Evolutionary conservation across 92 coral and sea anemone species (phyloP), one percentile per base, ranked within the genome.

Genomic region (Phymanthus crucifer): DNA sequence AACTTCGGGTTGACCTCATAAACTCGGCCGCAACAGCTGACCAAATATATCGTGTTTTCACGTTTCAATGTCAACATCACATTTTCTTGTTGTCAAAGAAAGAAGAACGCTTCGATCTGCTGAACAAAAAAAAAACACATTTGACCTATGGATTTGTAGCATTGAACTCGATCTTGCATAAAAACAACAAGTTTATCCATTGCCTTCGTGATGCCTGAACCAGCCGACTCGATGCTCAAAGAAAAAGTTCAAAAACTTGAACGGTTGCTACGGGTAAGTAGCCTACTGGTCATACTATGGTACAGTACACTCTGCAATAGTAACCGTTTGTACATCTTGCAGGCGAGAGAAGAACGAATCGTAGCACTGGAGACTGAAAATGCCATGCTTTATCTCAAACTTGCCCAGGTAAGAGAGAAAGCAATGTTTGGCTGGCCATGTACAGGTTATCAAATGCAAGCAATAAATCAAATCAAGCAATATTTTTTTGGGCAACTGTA

Each of bases 291-390:
- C n/a, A n/a, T n/a, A n/a, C n/a, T n/a, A n/a, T n/a, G n/a, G n/a
- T n/a, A n/a, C n/a, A n/a, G n/a, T n/a, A n/a, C n/a, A 24, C 31
- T 21, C n/a, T 54, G 21, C 2, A 21, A 21, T 54, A 19, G 5
- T 29, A 21, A 21, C 27, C 50, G 10, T 45, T 54, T 54, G 4
- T 54, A 54, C 4, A 21, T 54, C 2, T 54, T n/a, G 14, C 83
- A 96, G 99, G 93, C 99, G n/a, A 86, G 99, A 33, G 99, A 96
- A 64, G 99, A 96, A 78, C 85, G 99, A 34, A 96, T 96, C 32
- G 99, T 96, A 17, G 99, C 96, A 37, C 86, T 96, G 33, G 99
- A 96, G 77, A 96, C 98, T 18, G 99, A 96, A 72, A 96, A 96
- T 88, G 99, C 99, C 29, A 96, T 96, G 99, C 87, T 96, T 9